A percentile compares a stretch with the other conserved stretches of the same genome.
phyloP scores from a whole-genome alignment of 2,113 vertebrate species.

The Engystomops pustulosus region DNA sequence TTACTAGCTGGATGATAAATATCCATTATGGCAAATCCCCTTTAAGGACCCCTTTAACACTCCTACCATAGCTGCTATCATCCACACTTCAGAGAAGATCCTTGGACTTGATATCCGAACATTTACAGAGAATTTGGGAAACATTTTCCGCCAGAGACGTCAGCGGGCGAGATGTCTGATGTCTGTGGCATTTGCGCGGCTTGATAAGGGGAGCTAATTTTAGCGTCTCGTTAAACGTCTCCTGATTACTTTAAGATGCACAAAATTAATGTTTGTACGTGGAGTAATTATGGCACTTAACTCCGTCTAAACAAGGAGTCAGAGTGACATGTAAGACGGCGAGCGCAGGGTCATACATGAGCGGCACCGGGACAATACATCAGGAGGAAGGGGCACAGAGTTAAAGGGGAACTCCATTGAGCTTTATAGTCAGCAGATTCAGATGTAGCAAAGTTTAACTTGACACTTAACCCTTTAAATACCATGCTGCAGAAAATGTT shows the following conservation, averaged over 20 bases:
- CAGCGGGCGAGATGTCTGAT: background rate
- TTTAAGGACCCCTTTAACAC: too few relatives aligned
- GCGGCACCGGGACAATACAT: background rate
- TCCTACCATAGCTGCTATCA: background rate
- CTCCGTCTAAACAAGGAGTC: background rate
- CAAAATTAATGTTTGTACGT: constrained; percentile 17
- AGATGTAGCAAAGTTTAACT: too few relatives aligned
- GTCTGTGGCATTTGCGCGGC: background rate
- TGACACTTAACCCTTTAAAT: too few relatives aligned
- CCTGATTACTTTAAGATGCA: constrained; percentile 9
- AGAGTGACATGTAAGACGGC: background rate
- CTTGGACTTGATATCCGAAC: background rate
- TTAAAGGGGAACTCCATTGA: background rate
- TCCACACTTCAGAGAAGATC: background rate
- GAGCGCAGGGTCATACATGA: background rate
- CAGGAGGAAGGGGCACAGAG: background rate
- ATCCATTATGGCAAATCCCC: too few relatives aligned
- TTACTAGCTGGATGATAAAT: too few relatives aligned
- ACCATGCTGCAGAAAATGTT: too few relatives aligned
- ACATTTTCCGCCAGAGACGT: background rate
- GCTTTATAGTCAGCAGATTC: too few relatives aligned
- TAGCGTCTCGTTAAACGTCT: constrained; percentile 6
- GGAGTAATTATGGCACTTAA: constrained; percentile 19
- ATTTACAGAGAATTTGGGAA: background rate
- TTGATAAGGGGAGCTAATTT: constrained; percentile 8